Percentiles rank a stretch among this genome's conserved stretches.
These are phyloP conservation scores for Sceloporus undulatus DNA, from an alignment of 2,113 vertebrate species.

Conservation along the genomic window DNA sequence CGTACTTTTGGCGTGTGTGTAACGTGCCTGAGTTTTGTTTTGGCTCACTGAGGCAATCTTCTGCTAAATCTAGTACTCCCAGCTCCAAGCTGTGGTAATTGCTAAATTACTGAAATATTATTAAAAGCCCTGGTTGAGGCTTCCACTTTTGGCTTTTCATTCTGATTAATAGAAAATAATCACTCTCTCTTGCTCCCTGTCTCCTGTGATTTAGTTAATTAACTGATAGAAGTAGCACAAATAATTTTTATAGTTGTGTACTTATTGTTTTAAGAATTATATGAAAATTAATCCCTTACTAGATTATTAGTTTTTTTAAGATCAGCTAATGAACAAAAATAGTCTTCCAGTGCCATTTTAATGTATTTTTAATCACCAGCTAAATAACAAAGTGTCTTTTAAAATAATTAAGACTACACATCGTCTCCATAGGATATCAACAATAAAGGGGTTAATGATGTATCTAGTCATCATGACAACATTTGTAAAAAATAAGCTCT, in stretches of 20 bases:
- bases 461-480: conserved; percentile 82
- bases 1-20: no score
- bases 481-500: conserved; percentile 74
- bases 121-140: conserved; percentile 68
- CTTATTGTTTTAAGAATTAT: conserved; percentile 86
- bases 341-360: conserved; percentile 82
- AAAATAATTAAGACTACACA: conserved; percentile 88
- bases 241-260: conserved; percentile 80
- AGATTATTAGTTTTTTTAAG: conserved; percentile 82
- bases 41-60: conserved; percentile 19
- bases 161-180: conserved; percentile 82
- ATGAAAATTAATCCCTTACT: conserved; percentile 84
- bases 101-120: conserved; percentile 55
- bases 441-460: conserved; percentile 88
- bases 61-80: conserved; percentile 43
- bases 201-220: conserved; percentile 81
- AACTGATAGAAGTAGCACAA: conserved; percentile 79
- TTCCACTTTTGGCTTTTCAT: conserved; percentile 73
- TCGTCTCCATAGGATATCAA: conserved; percentile 85
- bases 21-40: conserved; percentile 28
- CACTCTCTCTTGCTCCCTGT: conserved; percentile 66
- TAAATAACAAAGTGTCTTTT: conserved; percentile 86
- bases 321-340: conserved; percentile 84
- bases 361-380: conserved; percentile 87
- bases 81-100: conserved; percentile 53